phyloP scores from a whole-genome alignment of 2,888 invertebrate species.

The Acanthosepion pharaonis region DNA sequence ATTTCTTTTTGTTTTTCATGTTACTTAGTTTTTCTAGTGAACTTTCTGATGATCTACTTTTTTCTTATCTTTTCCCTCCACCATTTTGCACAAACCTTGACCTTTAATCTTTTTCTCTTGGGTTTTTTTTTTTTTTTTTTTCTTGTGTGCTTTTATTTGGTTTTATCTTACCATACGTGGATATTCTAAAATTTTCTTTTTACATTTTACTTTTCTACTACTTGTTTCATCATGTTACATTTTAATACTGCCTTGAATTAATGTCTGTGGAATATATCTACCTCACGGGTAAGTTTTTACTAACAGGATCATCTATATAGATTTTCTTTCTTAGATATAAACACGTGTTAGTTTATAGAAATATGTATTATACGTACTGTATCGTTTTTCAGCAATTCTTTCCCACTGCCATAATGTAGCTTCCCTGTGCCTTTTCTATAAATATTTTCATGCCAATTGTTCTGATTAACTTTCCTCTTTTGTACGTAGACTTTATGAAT shows the following conservation, averaged over 20 bases:
- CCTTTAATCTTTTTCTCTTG: neutral
- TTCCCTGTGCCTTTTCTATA: too few species aligned
- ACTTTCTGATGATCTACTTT: too few species aligned
- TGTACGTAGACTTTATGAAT: too few species aligned
- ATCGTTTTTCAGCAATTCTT: too few species aligned
- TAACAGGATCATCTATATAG: neutral
- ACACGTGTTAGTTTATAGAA: too few species aligned
- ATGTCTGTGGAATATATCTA: neutral
- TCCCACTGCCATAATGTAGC: too few species aligned
- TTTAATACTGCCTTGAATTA: neutral
- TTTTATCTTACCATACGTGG: neutral
- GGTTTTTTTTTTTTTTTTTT: neutral
- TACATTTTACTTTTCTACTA: neutral
- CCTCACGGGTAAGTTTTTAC: neutral
- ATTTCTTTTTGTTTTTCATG: too few species aligned
- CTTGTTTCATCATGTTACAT: neutral
- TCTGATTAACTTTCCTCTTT: too few species aligned
- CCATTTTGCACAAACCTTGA: neutral
- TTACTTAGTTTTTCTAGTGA: too few species aligned
- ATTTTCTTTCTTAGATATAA: neutral
- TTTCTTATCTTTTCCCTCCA: neutral
- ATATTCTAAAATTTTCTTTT: neutral
- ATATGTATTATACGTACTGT: too few species aligned
- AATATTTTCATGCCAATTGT: too few species aligned
- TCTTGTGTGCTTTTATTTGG: neutral